Percentiles rank a stretch among this genome's conserved stretches.
phyloP scores from a whole-genome alignment of 2,888 invertebrate species.

The Hemithea aestivaria region DNA sequence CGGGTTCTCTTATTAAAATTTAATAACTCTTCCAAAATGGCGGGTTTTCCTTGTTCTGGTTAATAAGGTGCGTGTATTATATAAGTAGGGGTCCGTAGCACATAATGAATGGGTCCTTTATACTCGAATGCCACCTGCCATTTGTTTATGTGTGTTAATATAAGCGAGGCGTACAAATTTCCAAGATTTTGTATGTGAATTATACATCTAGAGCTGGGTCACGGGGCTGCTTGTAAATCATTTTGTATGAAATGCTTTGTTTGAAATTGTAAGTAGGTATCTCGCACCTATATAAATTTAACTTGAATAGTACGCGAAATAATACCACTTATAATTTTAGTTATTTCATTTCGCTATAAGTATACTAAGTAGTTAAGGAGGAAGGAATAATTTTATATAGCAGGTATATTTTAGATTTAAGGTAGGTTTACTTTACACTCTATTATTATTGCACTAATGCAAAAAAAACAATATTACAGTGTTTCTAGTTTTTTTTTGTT shows the following conservation, averaged over 20 bases:
- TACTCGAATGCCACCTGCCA: slow-evolving; percentile 18
- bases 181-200: slow-evolving; percentile 6
- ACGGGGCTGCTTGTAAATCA: slow-evolving; percentile 1
- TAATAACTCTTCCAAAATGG: slow-evolving; percentile 36
- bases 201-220: background rate
- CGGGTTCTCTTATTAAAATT: slow-evolving; percentile 42
- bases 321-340: too few relatives aligned
- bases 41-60: slow-evolving; percentile 36
- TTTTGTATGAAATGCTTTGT: slow-evolving; percentile 7
- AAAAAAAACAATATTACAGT: too few relatives aligned
- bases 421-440: too few relatives aligned
- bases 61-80: slow-evolving; percentile 45
- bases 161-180: slow-evolving; percentile 9
- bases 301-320: too few relatives aligned
- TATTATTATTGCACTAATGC: too few relatives aligned
- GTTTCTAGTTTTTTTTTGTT: too few relatives aligned
- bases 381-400: too few relatives aligned
- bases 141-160: slow-evolving; percentile 16
- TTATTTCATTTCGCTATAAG: too few relatives aligned
- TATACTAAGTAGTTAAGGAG: too few relatives aligned
- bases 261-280: background rate
- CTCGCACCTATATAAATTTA: too few relatives aligned
- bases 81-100: slow-evolving; percentile 30
- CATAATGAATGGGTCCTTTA: slow-evolving; percentile 28
- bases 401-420: too few relatives aligned